Conservation (phyloP, 2,113 vertebrate genomes). For the Psittacara wagleri region DNA sequence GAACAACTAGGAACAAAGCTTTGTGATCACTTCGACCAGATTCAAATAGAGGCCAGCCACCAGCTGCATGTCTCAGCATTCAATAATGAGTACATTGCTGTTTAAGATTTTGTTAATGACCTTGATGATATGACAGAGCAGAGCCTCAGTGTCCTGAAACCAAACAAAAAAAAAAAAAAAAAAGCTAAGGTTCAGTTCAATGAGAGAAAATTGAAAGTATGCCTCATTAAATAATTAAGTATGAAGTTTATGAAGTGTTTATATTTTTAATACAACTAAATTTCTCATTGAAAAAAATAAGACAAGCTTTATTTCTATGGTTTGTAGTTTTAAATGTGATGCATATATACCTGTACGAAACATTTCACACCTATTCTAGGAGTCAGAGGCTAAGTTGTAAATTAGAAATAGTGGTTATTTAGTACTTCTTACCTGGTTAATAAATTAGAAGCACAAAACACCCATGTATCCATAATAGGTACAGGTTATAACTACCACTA, state of each 20-base stretch:
- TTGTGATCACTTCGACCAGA: background rate
- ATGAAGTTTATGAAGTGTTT: background rate
- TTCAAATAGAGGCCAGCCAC: background rate
- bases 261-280: background rate
- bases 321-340: background rate
- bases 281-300: background rate
- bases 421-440: background rate
- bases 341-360: background rate
- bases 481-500: background rate
- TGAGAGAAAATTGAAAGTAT: background rate
- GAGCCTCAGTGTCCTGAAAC: background rate
- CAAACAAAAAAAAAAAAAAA: background rate
- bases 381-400: background rate
- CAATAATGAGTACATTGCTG: background rate
- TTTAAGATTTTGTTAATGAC: background rate
- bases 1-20: background rate
- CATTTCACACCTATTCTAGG: background rate
- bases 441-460: background rate
- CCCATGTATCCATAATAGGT: fast-evolving
- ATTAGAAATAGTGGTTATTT: background rate
- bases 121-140: background rate
- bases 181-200: background rate
- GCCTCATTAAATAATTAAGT: background rate
- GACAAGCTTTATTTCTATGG: background rate
- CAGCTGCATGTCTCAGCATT: background rate